Base-by-base conservation (phyloP, 2,888 invertebrate species). In the Strigamia transsilvanica region DNA sequence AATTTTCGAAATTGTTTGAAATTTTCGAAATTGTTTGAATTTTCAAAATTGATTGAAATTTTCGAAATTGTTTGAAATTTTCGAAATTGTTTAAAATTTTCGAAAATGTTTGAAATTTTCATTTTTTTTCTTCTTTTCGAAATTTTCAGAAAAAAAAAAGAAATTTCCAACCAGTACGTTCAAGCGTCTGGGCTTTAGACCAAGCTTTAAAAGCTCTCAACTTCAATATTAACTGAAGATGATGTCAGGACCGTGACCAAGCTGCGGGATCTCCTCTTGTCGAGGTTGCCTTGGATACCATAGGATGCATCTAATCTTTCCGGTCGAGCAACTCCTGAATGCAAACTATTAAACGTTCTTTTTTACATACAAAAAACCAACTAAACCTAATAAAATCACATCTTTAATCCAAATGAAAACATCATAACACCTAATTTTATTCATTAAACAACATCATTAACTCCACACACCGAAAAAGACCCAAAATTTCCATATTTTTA, bases 241-340 rank as follows among this genome's bases (percentile, higher is more conserved):
- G 66, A 66, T 66, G 66, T 66, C 66, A 27, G 13, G 15, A 23
- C 27, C 23, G 7, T n/a, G 51, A 51, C n/a, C 51, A 9, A n/a
- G 51, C 34, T 34, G 34, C 7, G 34, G 10, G 27, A 10, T 10
- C 27, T 13, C 10, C 2, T 66, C 9, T 27, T 66, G 10, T n/a
- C n/a, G 10, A 66, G 27, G 66, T 66, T 66, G 10, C 66, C 66
- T 15, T 27, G 66, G 27, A 23, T 7, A 66, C 66, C 15, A 66
- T 1, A n/a, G 23, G 61, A 66, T 66, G 27, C 66, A 10, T 66
- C 27, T 66, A 66, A 27, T 66, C 66, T 66, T 66, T 66, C 27
- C 66, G 23, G 23, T 1, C 66, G 66, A 66, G 23, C 66, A 66
- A 27, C 10, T 66, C 10, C 27, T 21, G 12, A 66, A 66, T 66